Base-by-base conservation (phyloP, 2,888 invertebrate genomes). In the Acronicta leporina region DNA sequence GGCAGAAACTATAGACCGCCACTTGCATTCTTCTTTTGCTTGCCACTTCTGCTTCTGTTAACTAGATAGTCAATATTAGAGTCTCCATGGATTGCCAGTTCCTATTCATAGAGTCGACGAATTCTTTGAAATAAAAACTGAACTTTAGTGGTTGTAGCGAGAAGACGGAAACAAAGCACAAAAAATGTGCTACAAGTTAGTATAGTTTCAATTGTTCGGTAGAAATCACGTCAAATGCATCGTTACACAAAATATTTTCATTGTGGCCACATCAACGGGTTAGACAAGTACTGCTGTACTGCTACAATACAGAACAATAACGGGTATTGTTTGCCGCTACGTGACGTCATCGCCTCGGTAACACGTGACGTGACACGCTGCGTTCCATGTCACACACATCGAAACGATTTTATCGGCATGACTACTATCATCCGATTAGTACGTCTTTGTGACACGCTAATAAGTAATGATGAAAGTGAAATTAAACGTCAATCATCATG, bases 361-460 rank as follows among this genome's bases (percentile, higher is more conserved):
- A n/a, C n/a, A n/a, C n/a, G n/a, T n/a, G n/a, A n/a, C n/a, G n/a
- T 20, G 20, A 77, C 75, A 72, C 70, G 68, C 59, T 64, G 46
- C 43, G 46, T 68, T 64, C 56, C 72, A 55, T 43, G 27, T 20
- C 49, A 52, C 60, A 75, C 40, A 51, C 52, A 49, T 43, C 10
- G 40, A 11, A 15, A 35, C 30, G 43, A 53, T 56, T 47, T 53
- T 33, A 52, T 56, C 45, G 49, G 46, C 14, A 25, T 27, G 44
- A 57, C 8, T 70, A 46, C 10, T 44, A 56, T 45, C 60, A 50
- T 53, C 51, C 41, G 46, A 70, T 51, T 51, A 55, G 16, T 43
- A 55, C 45, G 63, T 46, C 44, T 63, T 38, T 66, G 44, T 35
- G 45, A 16, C 57, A 66, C 75, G 75, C 54, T 47, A 42, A 55